Evolutionary conservation across 1,140 invertebrate genomes (phyloP).

Genomic region (Dendroctonus valens): DNA sequence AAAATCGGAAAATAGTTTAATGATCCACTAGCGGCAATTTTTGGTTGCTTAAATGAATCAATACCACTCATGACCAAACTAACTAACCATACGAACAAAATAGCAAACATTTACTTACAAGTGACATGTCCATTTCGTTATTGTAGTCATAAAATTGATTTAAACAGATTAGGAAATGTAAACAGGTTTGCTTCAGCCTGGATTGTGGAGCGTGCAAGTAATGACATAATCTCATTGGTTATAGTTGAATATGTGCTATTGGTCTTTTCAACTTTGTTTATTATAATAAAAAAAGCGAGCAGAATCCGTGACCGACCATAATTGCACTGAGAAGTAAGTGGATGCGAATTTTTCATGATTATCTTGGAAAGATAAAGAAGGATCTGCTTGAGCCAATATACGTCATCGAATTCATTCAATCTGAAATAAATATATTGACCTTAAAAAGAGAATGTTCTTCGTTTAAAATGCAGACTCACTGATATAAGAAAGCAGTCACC

Average conservation of each 20-base stretch:
- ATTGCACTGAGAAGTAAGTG: constrained; percentile 29
- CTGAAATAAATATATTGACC: neutral
- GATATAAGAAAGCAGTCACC: constrained; percentile 33
- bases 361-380: constrained; percentile 30
- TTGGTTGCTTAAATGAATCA: too few relatives aligned
- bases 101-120: neutral
- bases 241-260: constrained; percentile 32
- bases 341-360: constrained; percentile 17
- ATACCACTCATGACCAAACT: too few relatives aligned
- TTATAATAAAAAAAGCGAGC: constrained; percentile 32
- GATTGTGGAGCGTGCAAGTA: constrained; percentile 29
- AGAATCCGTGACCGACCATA: constrained; percentile 24
- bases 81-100: too few relatives aligned
- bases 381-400: constrained; percentile 32
- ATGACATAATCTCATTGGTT: constrained; percentile 32
- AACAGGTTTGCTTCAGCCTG: constrained; percentile 28
- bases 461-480: constrained; percentile 22
- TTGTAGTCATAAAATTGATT: constrained; percentile 25
- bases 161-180: constrained; percentile 30
- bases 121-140: constrained; percentile 13
- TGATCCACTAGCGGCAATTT: too few relatives aligned
- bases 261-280: constrained; percentile 36
- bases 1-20: too few relatives aligned
- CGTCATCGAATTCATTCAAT: constrained; percentile 23
- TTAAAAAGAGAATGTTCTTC: neutral